Base-by-base conservation (phyloP, 2,797 vertebrate species). In the Sebastes itinus region DNA sequence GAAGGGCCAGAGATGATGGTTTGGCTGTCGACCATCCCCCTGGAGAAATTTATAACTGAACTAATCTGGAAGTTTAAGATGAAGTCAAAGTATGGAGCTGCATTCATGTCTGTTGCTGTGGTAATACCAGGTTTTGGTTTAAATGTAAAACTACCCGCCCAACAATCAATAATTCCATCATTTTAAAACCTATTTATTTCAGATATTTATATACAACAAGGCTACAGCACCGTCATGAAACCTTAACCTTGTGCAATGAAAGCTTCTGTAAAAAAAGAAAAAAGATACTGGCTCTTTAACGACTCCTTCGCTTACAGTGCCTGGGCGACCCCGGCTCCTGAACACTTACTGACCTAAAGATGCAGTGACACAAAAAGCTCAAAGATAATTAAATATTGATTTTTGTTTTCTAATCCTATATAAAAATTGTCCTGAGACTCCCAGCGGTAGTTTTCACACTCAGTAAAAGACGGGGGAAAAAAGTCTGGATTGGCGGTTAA, bases 301-400 rank as follows among this genome's bases (percentile, higher is more conserved):
- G 95, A 96, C 96, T 97, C 92, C 92, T 93, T 95, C 93, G 95
- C 97, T 98, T 96, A 96, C 94, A 94, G 90, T 94, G 95, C 93
- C 91, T 94, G 95, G 77, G 87, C 84, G 86, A 91, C 89, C 95
- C 94, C 11, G 73, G 82, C 89, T 94, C 86, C 91, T 87, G 89
- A 94, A 94, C 96, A 93, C 97, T 97, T 96, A 96, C 96, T 96
- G 95, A 94, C 96, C 97, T 96, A 98, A 98, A 97, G 97, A 98
- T 97, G 97, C 97, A 97, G 97, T 96, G 97, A 97, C 97, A 98
- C 97, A 98, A 98, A 98, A 97, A 97, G 97, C 97, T 98, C 97
- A 97, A 97, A 98, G 97, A 99, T 99, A 99, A 99, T 99, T 99
- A 99, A 99, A 99, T 99, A 99, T 99, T 98, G 98, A 99, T 99